phyloP scores from a whole-genome alignment of 2,113 vertebrate genomes.

The Setophaga kirtlandii region DNA sequence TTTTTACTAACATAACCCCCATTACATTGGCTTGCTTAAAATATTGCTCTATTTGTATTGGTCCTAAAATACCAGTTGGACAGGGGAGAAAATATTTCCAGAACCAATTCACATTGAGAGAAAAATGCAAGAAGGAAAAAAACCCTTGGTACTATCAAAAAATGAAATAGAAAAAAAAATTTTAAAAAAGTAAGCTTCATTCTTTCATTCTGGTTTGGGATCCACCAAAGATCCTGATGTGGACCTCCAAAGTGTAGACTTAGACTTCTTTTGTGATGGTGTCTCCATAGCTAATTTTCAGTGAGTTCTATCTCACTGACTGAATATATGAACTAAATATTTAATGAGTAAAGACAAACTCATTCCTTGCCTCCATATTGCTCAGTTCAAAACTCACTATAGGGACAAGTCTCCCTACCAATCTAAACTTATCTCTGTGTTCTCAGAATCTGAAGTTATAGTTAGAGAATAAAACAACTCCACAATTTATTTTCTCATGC shows the following conservation, averaged over 20 bases:
- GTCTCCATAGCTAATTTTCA: background rate
- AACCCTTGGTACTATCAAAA: rapidly evolving
- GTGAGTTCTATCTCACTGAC: background rate
- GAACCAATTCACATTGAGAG: background rate
- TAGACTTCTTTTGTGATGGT: background rate
- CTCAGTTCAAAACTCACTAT: background rate
- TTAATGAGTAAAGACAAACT: background rate
- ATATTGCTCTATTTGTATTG: background rate
- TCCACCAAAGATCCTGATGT: background rate
- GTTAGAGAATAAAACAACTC: background rate
- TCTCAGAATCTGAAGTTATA: background rate
- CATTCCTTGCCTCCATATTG: background rate
- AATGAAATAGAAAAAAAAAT: background rate
- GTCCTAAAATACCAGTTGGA: background rate
- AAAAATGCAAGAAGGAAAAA: background rate
- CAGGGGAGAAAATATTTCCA: background rate
- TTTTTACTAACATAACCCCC: background rate
- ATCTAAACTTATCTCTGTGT: background rate
- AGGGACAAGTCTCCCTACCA: background rate
- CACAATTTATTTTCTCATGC: background rate
- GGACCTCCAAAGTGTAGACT: background rate
- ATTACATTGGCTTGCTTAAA: background rate
- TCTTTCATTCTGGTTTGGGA: background rate
- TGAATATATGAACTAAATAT: background rate
- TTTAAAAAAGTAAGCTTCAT: background rate